Evolutionary conservation across 2,888 invertebrate species (phyloP), one percentile per base, ranked within the genome.

Genomic region (Apomyelois bistriatella): DNA sequence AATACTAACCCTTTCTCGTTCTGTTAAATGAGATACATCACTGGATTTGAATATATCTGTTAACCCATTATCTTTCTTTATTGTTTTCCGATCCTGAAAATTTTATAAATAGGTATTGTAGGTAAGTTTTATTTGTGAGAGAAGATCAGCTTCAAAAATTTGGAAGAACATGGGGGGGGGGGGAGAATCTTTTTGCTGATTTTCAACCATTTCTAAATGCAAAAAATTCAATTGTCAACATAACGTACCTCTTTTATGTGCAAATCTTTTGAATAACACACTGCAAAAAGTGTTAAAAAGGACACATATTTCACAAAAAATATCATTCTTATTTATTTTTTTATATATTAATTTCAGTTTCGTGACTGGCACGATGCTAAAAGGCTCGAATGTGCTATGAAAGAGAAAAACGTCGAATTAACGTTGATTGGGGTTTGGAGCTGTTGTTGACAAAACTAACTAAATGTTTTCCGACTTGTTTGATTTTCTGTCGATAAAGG

Each of bases 161-260:
- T n/a, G n/a, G n/a, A n/a, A n/a, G n/a, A n/a, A n/a, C n/a, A n/a
- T n/a, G n/a, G n/a, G n/a, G n/a, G n/a, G n/a, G n/a, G n/a, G n/a
- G n/a, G n/a, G n/a, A n/a, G n/a, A 7, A 35, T 9, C 32, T 32
- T 9, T 32, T 32, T 32, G 8, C 7, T 10, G 7, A 28, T 32
- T 32, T 32, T 32, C 22, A 17, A n/a, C 5, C 16, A 40, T 40
- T 22, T 17, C 5, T 17, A 17, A 16, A 42, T 28, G n/a, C 30
- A 8, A 8, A 15, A 10, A 32, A 15, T n/a, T 15, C 0, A 35
- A 46, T 13, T 8, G 7, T 16, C 22, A 5, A 28, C n/a, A 13
- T 15, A 5, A 58, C 67, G 48, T 57, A 74, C 74, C 61, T 65
- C 59, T 64, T 71, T 72, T 3, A 53, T 4, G 55, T 72, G 67